Evolutionary conservation across 2,113 vertebrate genomes (phyloP).

Genomic region (Microcebus jonahi): DNA sequence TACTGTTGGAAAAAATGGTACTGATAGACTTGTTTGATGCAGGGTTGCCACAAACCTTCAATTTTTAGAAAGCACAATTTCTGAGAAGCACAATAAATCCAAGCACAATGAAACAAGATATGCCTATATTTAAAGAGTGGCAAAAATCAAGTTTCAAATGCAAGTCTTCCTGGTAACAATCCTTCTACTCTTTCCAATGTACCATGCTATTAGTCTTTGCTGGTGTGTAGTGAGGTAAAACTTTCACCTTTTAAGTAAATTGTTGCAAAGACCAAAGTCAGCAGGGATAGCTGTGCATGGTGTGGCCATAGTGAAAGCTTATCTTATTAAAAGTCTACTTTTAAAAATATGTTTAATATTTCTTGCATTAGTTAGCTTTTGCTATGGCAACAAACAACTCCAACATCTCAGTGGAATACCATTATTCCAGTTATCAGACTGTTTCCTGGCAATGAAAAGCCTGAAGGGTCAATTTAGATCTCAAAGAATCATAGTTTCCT

Average conservation of each 20-base stretch:
- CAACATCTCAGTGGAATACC: neutral
- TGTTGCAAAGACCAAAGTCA: neutral
- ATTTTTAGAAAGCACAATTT: neutral
- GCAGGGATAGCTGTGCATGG: neutral
- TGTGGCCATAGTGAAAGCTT: neutral
- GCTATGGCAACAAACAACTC: conserved; percentile 33
- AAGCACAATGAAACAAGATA: neutral
- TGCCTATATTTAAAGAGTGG: neutral
- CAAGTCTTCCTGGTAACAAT: neutral
- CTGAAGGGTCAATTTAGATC: neutral
- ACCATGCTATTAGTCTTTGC: neutral
- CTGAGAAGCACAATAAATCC: neutral
- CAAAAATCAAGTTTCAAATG: neutral
- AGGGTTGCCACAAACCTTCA: neutral
- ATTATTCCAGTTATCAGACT: neutral
- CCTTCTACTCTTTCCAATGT: neutral
- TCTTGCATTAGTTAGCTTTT: conserved; percentile 28
- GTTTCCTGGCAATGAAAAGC: neutral
- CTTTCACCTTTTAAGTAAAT: neutral
- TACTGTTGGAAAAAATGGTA: neutral
- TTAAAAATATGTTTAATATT: conserved; percentile 37
- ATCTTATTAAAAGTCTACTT: neutral
- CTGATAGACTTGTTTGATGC: neutral
- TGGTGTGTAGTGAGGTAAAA: neutral
- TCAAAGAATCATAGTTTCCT: neutral